Evolutionary conservation across 2,797 vertebrate genomes (phyloP), one percentile per base, ranked within the genome.

Genomic region (Kryptopterus vitreolus): DNA sequence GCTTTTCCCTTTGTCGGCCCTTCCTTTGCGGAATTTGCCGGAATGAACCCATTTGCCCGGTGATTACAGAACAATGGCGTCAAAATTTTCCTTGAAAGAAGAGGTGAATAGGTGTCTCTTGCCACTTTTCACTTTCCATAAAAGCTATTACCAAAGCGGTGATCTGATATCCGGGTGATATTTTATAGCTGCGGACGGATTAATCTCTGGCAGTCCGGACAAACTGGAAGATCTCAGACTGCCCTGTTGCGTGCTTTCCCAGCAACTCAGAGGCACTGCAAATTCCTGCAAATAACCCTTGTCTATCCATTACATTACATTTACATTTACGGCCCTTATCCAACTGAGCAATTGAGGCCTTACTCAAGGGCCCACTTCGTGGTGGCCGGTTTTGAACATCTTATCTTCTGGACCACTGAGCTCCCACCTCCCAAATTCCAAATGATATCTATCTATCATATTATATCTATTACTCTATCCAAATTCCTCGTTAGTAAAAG

Each of bases 181-280:
- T 53, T 78, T 74, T 59, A 46, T 62, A 26, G 24, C 50, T 77
- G 58, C 4, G 33, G 59, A 61, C 31, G 18, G 33, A 59, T 75
- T 46, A 55, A 65, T 55, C 35, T 31, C 24, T 20, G 57, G 35
- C 24, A 35, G 29, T 22, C 38, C 53, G 29, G 72, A 75, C 35
- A 75, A 46, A 24, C 38, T 24, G 15, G 26, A 26, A 43, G n/a
- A 58, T 43, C 35, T 43, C 58, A 26, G 18, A 75, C n/a, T 2
- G 59, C 2, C 48, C 24, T 18, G n/a, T 26, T 50, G 22, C 84
- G 68, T 81, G 29, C 52, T 65, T 79, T 69, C 43, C 33, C 63
- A 78, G 77, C 69, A 86, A 88, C 82, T 83, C 79, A 71, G 86
- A 91, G n/a, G n/a, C n/a, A n/a, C n/a, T n/a, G n/a, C n/a, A n/a